These are phyloP conservation scores for Spatulosminthurus flaviceps DNA, from an alignment of 2,888 invertebrate species.

Conservation along the genomic window DNA sequence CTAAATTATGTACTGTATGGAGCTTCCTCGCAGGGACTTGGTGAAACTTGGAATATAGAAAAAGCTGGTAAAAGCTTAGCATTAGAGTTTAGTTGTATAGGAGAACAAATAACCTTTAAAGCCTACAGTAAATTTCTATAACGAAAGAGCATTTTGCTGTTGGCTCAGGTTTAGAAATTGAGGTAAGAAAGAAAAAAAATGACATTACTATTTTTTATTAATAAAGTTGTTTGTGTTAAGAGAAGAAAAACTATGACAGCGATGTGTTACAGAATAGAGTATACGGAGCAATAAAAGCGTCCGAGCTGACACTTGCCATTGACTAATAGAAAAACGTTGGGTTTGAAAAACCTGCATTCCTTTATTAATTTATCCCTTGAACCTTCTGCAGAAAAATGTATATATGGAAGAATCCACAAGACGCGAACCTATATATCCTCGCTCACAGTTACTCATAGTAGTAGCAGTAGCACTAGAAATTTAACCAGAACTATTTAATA, in stretches of 20 bases:
- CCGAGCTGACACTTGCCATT: constrained; percentile 33
- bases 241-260: constrained; percentile 1
- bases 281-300: constrained; percentile 37
- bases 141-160: not conserved
- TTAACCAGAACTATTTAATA: not conserved
- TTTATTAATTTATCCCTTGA: too few species aligned
- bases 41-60: too few species aligned
- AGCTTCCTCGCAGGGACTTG: too few species aligned
- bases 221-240: constrained; percentile 10
- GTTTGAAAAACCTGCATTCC: not conserved
- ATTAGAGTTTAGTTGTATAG: too few species aligned
- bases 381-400: not conserved
- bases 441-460: too few species aligned
- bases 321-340: constrained; percentile 24
- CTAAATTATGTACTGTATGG: too few species aligned
- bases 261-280: constrained; percentile 31
- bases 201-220: constrained; percentile 31
- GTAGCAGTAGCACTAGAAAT: too few species aligned
- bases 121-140: too few species aligned
- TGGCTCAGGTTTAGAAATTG: not conserved
- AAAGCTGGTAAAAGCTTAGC: too few species aligned
- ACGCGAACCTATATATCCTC: too few species aligned
- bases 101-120: too few species aligned
- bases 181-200: constrained; percentile 19
- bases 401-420: too few species aligned